A percentile compares a stretch with the other conserved stretches of the same genome.
phyloP scores from a whole-genome alignment of 2,797 vertebrate species.

The Labroides dimidiatus region DNA sequence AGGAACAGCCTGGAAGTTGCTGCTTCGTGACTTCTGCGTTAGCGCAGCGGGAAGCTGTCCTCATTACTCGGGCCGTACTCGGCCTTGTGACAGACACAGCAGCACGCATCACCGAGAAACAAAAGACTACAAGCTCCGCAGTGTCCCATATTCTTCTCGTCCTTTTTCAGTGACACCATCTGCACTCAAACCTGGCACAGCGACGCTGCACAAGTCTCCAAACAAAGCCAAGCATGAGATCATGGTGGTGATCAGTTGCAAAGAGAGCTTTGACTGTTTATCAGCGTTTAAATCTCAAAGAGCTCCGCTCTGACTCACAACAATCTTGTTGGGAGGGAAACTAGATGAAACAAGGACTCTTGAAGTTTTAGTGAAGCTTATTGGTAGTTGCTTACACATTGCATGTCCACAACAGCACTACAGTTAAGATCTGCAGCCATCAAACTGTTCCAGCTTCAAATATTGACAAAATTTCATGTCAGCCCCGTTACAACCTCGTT shows the following conservation, averaged over 20 bases:
- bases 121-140: slow-evolving; percentile 2
- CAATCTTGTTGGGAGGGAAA: too few species aligned
- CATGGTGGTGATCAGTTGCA: background rate
- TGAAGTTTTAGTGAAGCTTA: too few species aligned
- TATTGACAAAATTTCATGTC: too few species aligned
- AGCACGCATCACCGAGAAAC: background rate
- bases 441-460: too few species aligned
- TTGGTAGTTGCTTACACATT: too few species aligned
- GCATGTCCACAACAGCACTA: too few species aligned
- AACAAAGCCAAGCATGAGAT: background rate
- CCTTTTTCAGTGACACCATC: slow-evolving; percentile 1
- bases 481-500: too few species aligned
- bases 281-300: too few species aligned
- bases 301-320: too few species aligned
- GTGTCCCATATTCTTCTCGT: background rate
- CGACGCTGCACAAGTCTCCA: background rate
- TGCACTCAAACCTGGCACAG: background rate
- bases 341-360: too few species aligned
- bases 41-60: background rate
- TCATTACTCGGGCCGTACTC: background rate
- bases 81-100: slow-evolving; percentile 5
- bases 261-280: too few species aligned
- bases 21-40: background rate
- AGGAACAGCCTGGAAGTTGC: background rate
- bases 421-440: too few species aligned